phyloP scores from a whole-genome alignment of 2,888 invertebrate species.

The Ischnura elegans region DNA sequence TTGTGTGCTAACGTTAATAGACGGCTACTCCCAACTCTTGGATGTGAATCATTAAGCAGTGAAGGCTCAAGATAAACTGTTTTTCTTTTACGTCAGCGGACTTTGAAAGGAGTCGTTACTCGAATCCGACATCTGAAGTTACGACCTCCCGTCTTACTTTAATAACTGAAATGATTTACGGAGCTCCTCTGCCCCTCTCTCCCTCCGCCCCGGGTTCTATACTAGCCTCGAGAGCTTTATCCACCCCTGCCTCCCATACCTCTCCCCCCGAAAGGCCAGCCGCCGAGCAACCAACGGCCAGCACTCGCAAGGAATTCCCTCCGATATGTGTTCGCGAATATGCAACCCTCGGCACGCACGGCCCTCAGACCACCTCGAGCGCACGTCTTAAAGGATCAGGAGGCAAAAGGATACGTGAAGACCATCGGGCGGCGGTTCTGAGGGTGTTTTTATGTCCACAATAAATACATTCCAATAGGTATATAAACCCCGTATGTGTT shows the following conservation, averaged over 20 bases:
- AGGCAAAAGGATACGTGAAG: not conserved
- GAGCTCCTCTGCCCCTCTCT: not conserved
- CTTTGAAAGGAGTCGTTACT: constrained; percentile 15
- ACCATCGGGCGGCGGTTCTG: not conserved
- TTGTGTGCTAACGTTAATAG: not conserved
- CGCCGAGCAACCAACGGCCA: not conserved
- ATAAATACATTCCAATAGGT: constrained; percentile 30
- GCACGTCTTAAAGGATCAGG: constrained; percentile 7
- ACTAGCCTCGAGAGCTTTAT: too few relatives aligned
- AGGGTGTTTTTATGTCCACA: not conserved
- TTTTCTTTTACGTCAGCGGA: constrained; percentile 42
- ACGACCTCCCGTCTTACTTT: constrained; percentile 34
- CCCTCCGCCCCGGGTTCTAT: too few relatives aligned
- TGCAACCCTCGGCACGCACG: constrained; percentile 24
- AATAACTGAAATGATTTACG: constrained; percentile 45
- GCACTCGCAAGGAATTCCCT: constrained; percentile 1
- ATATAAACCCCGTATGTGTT: constrained; percentile 2
- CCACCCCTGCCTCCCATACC: not conserved
- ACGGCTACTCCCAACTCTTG: not conserved
- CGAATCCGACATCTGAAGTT: constrained; percentile 17
- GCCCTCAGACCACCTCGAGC: not conserved
- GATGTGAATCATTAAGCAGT: constrained; percentile 18
- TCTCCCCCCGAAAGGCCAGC: not conserved
- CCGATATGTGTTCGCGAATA: not conserved
- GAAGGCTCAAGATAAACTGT: constrained; percentile 19